Evolutionary conservation across 2,113 vertebrate genomes (phyloP), one percentile per base, ranked within the genome.

Genomic region (Nerophis ophidion): DNA sequence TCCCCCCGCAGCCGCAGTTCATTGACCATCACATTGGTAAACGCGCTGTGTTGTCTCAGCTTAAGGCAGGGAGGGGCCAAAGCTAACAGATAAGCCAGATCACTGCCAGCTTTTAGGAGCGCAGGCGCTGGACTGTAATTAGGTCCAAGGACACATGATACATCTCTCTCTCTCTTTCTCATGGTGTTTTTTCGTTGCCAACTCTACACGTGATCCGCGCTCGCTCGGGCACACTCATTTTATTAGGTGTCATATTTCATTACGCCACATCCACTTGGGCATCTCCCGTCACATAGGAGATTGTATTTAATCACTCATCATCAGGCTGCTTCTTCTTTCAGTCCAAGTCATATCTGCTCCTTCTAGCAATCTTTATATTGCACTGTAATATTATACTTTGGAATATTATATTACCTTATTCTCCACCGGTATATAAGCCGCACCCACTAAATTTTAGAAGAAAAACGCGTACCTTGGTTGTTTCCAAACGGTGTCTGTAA

Each of bases 61-160:
- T 85, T 84, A 87, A 83, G 79, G 61, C 77, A 57, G 68, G 84
- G 84, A 74, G 84, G 72, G 74, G 63, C 79, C 72, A 84, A 82
- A 80, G 82, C 66, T 12, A 66, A 79, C 71, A 71, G 88, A 88
- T 90, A 88, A 88, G 84, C 86, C 87, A 86, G 88, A 89, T 90
- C 87, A 84, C 84, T 68, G 71, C 40, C 17, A 72, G 71, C 44
- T 74, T 44, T 59, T 48, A 62, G 46, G 5, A 55, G 77, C 76
- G 76, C 84, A 84, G 88, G 86, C 68, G 75, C 79, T 14, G 48
- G 63, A 78, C 70, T 61, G 66, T 88, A 84, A 87, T 88, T 86
- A 83, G 75, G 71, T 83, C 88, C 86, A 90, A 90, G 87, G 88
- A 84, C 85, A 82, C 68, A 68, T 74, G 68, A 77, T 82, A 26